A percentile compares a stretch with the other conserved stretches of the same genome.
Conservation (phyloP, 2,113 vertebrate species). For the Microcebus murinus region DNA sequence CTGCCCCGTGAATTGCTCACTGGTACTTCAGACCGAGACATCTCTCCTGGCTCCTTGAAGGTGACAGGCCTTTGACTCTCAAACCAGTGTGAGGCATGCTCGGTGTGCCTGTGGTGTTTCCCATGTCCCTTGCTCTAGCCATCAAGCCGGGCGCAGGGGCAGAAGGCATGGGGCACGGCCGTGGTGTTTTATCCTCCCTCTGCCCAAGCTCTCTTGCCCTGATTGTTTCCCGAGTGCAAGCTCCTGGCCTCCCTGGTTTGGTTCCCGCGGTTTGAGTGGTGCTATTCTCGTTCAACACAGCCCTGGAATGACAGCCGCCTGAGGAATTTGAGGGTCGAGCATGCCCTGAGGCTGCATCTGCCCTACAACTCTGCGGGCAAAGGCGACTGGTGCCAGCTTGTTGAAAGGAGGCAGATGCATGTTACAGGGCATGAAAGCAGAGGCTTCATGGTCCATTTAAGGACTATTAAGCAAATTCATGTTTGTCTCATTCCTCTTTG, state of each 20-base stretch:
- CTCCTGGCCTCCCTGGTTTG: background rate
- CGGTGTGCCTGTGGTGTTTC: no score
- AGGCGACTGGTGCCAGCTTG: background rate
- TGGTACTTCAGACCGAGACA: background rate
- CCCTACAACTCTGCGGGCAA: background rate
- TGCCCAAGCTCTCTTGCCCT: no score
- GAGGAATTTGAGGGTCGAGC: background rate
- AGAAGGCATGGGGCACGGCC: background rate
- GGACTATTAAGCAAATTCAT: background rate
- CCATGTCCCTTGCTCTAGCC: background rate
- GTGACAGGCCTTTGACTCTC: background rate
- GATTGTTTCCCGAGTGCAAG: background rate
- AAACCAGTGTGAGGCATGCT: background rate
- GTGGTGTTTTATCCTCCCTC: fast-evolving
- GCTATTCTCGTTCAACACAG: background rate
- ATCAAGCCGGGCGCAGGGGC: background rate
- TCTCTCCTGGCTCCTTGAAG: background rate
- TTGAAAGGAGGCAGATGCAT: background rate
- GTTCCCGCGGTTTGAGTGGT: no score
- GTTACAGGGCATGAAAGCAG: background rate
- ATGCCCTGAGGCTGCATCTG: background rate
- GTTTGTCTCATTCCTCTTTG: background rate
- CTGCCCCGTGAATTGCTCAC: background rate
- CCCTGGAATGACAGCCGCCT: background rate
- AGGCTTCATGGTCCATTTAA: background rate